phyloP scores from a whole-genome alignment of 2,113 vertebrate species.

The Thunnus maccoyii region DNA sequence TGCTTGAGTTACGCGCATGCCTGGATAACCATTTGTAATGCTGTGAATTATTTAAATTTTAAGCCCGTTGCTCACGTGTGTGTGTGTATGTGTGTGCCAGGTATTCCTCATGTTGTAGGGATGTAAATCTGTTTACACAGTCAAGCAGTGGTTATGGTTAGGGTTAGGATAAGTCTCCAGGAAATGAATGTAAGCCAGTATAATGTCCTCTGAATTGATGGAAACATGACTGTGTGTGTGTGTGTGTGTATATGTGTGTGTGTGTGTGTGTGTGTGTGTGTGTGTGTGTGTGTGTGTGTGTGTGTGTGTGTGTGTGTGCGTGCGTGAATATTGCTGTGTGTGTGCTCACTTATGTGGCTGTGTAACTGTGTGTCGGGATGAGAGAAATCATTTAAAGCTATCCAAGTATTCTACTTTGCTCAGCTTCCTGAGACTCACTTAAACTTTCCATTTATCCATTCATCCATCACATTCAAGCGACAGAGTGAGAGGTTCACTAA shows the following conservation, averaged over 20 bases:
- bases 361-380: neutral
- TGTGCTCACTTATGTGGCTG: conserved; percentile 7
- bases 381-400: conserved; percentile 15
- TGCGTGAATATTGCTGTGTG: conserved; percentile 11
- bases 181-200: too few relatives aligned
- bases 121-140: too few relatives aligned
- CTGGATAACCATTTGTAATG: conserved; percentile 38
- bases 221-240: too few relatives aligned
- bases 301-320: conserved; percentile 8
- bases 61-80: conserved; percentile 2
- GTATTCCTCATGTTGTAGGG: too few relatives aligned
- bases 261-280: neutral
- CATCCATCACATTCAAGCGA: conserved; percentile 40
- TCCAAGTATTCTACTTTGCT: conserved; percentile 35
- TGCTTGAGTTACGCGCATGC: conserved; percentile 49
- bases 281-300: too few relatives aligned
- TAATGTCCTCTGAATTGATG: too few relatives aligned
- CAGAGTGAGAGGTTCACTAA: conserved; percentile 21
- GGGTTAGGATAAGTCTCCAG: too few relatives aligned
- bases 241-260: too few relatives aligned
- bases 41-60: conserved; percentile 32
- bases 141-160: too few relatives aligned
- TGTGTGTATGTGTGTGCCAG: neutral
- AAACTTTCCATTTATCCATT: conserved; percentile 40
- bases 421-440: conserved; percentile 26